Base-by-base conservation (phyloP, 1,140 invertebrate genomes). In the Zeugodacus cucurbitae region DNA sequence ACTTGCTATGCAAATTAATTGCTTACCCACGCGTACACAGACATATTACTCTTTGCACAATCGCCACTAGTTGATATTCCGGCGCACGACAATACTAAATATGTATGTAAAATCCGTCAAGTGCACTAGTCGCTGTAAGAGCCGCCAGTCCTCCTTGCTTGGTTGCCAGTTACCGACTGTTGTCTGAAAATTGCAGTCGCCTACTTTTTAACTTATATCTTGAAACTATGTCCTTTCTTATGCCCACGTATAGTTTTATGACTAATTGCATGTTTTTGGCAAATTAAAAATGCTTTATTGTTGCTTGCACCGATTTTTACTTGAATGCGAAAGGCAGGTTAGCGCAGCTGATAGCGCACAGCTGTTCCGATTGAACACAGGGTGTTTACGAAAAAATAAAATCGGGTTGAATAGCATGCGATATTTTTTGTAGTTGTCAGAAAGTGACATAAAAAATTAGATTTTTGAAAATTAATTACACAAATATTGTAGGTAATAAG, bases 1-100 rank as follows among this genome's bases (percentile, higher is more conserved):
- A 74, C 82, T 88, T 88, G 78, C 78, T 86, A 85, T 85, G 22
- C 87, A 88, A 88, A 86, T 86, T 59, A 34, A 6, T 26, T 29
- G 32, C 86, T 88, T 89, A 89, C 88, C 88, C 88, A 89, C 34
- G 87, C 88, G 48, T 88, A 89, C 70, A 89, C 87, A 32, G 88
- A 67, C 88, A 89, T 89, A 14, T 70, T n/a, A 29, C 20, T 14
- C 29, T 17, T 10, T 67, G 34, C 54, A 64, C 57, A 48, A 87
- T 87, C 86, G 78, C 88, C 86, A 88, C 88, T 29, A 87, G 86
- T 89, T 87, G 88, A 86, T 85, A 41, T 41, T 62, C 48, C 41
- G 86, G 59, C 20, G 59, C 74, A 86, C 85, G 26, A n/a, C n/a
- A 57, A 86, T n/a, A 2, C 48, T 20, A 48, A n/a, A 2, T 20